phyloP scores from a whole-genome alignment of 2,888 invertebrate genomes.

The Hemithea aestivaria region DNA sequence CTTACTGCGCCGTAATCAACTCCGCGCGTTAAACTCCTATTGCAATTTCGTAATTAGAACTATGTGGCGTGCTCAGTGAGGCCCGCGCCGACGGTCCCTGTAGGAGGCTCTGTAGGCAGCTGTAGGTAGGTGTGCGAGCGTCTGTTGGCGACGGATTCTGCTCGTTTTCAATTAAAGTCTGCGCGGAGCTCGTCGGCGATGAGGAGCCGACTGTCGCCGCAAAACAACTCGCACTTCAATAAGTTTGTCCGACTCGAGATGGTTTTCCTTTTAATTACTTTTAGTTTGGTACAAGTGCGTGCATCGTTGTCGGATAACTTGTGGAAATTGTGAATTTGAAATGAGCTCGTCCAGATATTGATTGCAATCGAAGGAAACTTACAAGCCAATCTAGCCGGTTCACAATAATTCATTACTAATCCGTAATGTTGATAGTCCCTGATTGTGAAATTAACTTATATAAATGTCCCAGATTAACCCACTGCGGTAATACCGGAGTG shows the following conservation, averaged over 20 bases:
- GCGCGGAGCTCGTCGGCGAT: constrained; percentile 4
- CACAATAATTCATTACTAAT: too few relatives aligned
- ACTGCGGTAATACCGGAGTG: too few relatives aligned
- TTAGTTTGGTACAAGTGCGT: constrained; percentile 28
- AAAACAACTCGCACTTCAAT: constrained; percentile 34
- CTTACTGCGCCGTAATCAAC: constrained; percentile 37
- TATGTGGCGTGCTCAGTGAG: constrained; percentile 22
- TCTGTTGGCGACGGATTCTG: constrained; percentile 28
- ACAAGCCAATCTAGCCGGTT: too few relatives aligned
- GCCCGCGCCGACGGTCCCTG: too few relatives aligned
- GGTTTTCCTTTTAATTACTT: constrained; percentile 30
- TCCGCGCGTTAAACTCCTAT: constrained; percentile 33
- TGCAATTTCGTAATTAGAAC: constrained; percentile 45
- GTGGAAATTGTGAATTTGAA: constrained; percentile 7
- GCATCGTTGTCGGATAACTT: constrained; percentile 12
- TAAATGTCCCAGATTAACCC: too few relatives aligned
- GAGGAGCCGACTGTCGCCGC: constrained; percentile 18
- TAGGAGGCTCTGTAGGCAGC: too few relatives aligned
- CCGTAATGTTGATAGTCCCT: too few relatives aligned
- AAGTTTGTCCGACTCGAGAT: constrained; percentile 30
- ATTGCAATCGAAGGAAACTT: too few relatives aligned
- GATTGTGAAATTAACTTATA: too few relatives aligned
- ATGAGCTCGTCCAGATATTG: too few relatives aligned
- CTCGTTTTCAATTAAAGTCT: constrained; percentile 37
- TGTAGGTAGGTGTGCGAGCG: constrained; percentile 5